Evolutionary conservation across 2,888 invertebrate genomes (phyloP).

Genomic region (Selenia dentaria): DNA sequence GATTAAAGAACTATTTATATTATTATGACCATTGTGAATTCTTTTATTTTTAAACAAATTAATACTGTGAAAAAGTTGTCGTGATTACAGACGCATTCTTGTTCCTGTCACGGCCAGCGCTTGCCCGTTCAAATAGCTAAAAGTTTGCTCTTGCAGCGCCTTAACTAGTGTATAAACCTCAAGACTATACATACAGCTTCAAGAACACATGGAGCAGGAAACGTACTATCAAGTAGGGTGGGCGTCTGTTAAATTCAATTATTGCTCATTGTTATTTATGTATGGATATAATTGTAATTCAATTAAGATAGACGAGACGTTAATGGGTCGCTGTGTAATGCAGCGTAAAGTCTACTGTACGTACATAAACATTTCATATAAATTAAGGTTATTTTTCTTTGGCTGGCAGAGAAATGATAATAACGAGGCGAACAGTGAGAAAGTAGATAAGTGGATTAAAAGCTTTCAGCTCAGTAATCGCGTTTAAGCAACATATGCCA

Average conservation of each 20-base stretch:
- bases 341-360: slow-evolving; percentile 6
- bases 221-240: slow-evolving; percentile 35
- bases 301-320: slow-evolving; percentile 49
- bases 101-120: too few relatives aligned
- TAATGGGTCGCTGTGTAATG: slow-evolving; percentile 8
- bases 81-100: too few relatives aligned
- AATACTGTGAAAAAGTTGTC: too few relatives aligned
- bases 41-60: too few relatives aligned
- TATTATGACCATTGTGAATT: too few relatives aligned
- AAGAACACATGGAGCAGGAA: slow-evolving; percentile 32
- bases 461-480: slow-evolving; percentile 22
- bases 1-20: too few relatives aligned
- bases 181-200: slow-evolving; percentile 15
- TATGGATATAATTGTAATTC: slow-evolving; percentile 61
- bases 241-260: slow-evolving; percentile 60
- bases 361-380: neutral
- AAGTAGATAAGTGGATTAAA: slow-evolving; percentile 13
- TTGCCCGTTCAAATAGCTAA: too few relatives aligned
- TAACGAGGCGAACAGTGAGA: slow-evolving; percentile 16
- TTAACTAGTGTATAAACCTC: neutral
- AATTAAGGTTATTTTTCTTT: slow-evolving; percentile 1
- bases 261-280: slow-evolving; percentile 74
- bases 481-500: too few relatives aligned
- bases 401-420: slow-evolving; percentile 8
- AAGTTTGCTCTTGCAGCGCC: too few relatives aligned